Evolutionary conservation across 2,888 invertebrate species (phyloP).

Genomic region (Lepidochrysops patricia): DNA sequence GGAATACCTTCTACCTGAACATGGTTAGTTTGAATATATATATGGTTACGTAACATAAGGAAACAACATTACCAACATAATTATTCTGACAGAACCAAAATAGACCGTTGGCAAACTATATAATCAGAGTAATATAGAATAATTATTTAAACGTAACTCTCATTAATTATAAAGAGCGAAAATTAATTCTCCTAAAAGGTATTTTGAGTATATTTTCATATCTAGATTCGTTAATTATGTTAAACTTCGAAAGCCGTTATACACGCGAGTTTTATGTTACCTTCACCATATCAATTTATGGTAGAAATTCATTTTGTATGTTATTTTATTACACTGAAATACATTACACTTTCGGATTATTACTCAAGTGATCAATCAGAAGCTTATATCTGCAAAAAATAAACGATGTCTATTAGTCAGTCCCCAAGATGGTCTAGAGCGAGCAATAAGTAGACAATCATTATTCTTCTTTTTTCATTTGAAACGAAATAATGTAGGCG

Average conservation of each 20-base stretch:
- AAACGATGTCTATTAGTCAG: constrained; percentile 7
- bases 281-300: constrained; percentile 7
- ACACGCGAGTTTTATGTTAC: neutral
- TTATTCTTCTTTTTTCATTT: neutral
- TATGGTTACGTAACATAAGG: neutral
- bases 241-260: neutral
- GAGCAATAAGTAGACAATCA: constrained; percentile 1
- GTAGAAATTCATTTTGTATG: constrained; percentile 7
- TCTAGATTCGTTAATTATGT: constrained; percentile 10
- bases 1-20: neutral
- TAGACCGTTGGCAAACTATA: neutral
- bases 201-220: constrained; percentile 12
- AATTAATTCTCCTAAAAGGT: constrained; percentile 11
- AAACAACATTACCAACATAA: neutral
- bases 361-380: constrained; percentile 4
- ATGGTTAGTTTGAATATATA: neutral
- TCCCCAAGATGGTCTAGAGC: constrained; percentile 1
- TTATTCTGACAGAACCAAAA: neutral
- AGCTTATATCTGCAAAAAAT: neutral
- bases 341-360: constrained; percentile 5
- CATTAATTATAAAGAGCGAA: constrained; percentile 6
- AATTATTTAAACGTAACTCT: neutral
- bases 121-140: neutral
- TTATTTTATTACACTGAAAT: neutral
- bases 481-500: neutral